Base-by-base conservation (phyloP, 2,797 vertebrate species). In the Gorsachius magnificus region DNA sequence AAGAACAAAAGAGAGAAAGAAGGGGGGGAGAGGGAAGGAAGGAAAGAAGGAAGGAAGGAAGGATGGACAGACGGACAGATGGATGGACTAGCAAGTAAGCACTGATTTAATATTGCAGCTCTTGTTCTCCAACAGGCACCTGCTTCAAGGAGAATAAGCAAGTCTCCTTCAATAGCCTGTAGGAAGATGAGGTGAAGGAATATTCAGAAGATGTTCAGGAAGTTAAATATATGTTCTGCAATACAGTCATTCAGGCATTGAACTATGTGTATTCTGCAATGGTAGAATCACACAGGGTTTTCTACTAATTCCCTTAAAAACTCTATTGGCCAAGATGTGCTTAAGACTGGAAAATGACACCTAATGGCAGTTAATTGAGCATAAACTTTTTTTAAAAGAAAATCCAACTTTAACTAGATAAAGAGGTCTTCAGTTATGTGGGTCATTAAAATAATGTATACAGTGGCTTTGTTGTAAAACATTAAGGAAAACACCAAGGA, bases 21-120 rank as follows among this genome's bases (percentile, higher is more conserved):
- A 11, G 20, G 22, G 22, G 7, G 33, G 13, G 28, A 9, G 18
- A 41, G 38, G 38, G 38, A 41, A 41, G 13, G 22, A 13, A 21
- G 38, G 13, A 8, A 50, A 21, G 26, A 24, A 48, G 20, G 25
- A 10, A 46, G 19, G 15, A 13, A 31, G 28, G 16, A 16, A 38
- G 10, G 28, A 15, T 16, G 11, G 19, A 11, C 22, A 43, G 19
- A 21, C 10, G 25, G 35, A 38, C 16, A 4, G 19, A 5, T 6
- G 2, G 18, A 50, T 6, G 11, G 3, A 33, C 16, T 25, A 0
- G 0, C 12, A 46, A 43, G 3, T 60, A 69, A 78, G 4, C 6
- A 61, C 11, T 75, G 17, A n/a, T 65, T 61, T 75, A 25, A 6
- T 57, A 7, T 18, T 53, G 31, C 24, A 71, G 15, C 4, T 53